Evolutionary conservation across 2,113 vertebrate species (phyloP), one percentile per base, ranked within the genome.

Genomic region (Candoia aspera): DNA sequence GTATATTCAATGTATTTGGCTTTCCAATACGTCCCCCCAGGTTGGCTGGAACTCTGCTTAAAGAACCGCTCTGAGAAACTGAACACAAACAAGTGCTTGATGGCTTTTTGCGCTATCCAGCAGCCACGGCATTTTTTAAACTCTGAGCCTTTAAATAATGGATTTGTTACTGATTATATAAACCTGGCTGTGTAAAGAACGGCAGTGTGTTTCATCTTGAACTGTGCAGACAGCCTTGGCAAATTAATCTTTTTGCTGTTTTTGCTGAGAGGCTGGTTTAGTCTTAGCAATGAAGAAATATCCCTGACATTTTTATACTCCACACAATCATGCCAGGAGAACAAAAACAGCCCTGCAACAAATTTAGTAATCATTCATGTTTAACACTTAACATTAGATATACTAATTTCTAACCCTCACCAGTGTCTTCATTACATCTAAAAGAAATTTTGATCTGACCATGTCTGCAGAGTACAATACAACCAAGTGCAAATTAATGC

Each of bases 11-110:
- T 95, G 2, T 97, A 98, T 29, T 93, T 97, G 15, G 97, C 98
- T 94, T 98, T 98, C 97, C 97, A 98, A 0, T 98, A 98, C 90
- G 95, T 96, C 59, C 98, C 98, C 5, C 98, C 98, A 84, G 97
- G 97, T 86, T 95, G 91, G 55, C 90, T 90, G 49, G 33, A 86
- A 73, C 92, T 68, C 26, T 58, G 96, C 91, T 92, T 95, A 93
- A 98, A 98, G 93, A 97, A 98, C 89, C 95, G 95, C 60, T 97
- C 96, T 90, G 97, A 93, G 53, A 90, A 92, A 94, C 98, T 98
- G 89, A 92, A 86, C 11, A n/a, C 88, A 94, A 73, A 86, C 93
- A 53, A 5, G 15, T 93, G 89, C 84, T 21, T 33, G 37, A 84
- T 84, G 24, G 15, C 10, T 57, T 29, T 19, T 95, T 86, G 59